A percentile compares a stretch with the other conserved stretches of the same genome.
phyloP scores from a whole-genome alignment of 2,888 invertebrate genomes.

The Caenorhabditis japonica region DNA sequence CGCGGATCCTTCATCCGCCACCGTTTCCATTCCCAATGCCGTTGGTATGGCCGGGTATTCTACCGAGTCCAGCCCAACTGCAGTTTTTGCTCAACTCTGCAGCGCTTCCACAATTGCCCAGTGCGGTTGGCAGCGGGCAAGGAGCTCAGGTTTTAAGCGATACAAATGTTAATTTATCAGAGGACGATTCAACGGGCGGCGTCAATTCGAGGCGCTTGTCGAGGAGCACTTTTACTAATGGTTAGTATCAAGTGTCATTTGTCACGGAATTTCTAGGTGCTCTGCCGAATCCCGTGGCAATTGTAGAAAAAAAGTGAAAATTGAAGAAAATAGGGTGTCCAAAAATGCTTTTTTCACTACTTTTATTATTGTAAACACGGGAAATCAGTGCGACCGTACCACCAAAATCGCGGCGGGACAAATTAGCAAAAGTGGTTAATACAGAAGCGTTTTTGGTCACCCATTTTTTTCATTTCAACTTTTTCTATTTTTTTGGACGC shows the following conservation, averaged over 20 bases:
- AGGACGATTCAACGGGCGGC: constrained; percentile 52
- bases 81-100: constrained; percentile 28
- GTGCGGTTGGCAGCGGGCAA: not conserved
- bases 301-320: not conserved
- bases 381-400: too few species aligned
- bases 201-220: constrained; percentile 28
- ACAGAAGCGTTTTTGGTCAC: too few species aligned
- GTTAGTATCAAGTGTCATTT: constrained; percentile 15
- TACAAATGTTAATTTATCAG: constrained; percentile 54
- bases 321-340: too few species aligned
- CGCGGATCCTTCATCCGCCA: constrained; percentile 14
- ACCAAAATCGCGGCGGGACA: too few species aligned
- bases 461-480: too few species aligned
- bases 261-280: too few species aligned
- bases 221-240: constrained; percentile 55
- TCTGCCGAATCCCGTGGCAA: too few species aligned
- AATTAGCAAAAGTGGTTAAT: too few species aligned
- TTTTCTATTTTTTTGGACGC: too few species aligned
- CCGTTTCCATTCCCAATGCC: constrained; percentile 54
- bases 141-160: constrained; percentile 36
- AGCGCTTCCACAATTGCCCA: not conserved
- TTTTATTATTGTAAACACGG: too few species aligned
- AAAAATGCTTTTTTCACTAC: too few species aligned
- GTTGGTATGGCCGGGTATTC: constrained; percentile 54
- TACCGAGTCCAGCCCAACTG: constrained; percentile 55